phyloP scores from a whole-genome alignment of 2,113 vertebrate species.

The Ailuropoda melanoleuca region DNA sequence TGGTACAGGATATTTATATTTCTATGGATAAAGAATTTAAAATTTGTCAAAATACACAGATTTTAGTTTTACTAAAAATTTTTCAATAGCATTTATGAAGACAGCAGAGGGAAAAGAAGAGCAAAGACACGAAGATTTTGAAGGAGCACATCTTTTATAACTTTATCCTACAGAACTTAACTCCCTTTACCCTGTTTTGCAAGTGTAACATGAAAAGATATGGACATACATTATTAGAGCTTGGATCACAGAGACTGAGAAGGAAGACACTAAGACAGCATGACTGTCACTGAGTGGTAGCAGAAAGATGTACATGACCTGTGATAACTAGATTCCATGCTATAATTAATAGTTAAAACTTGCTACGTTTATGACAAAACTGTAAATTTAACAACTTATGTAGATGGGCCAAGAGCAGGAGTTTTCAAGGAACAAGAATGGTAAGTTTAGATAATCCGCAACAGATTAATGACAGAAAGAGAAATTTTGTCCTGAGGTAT shows the following conservation, averaged over 20 bases:
- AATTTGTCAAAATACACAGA: not conserved
- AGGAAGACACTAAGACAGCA: not conserved
- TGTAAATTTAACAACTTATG: not conserved
- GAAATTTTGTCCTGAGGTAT: not conserved
- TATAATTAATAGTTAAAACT: not conserved
- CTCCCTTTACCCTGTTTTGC: not conserved
- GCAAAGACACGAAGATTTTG: not conserved
- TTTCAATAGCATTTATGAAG: constrained; percentile 7
- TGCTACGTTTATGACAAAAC: not conserved
- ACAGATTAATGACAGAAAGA: not conserved
- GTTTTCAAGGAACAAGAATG: not conserved
- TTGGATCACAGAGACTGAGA: not conserved
- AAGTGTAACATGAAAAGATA: not conserved
- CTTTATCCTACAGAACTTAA: not conserved
- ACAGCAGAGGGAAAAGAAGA: not conserved
- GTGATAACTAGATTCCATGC: not conserved
- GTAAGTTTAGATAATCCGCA: not conserved
- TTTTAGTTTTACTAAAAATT: not conserved
- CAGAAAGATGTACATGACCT: not conserved
- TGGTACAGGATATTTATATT: constrained; percentile 27
- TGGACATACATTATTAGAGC: not conserved
- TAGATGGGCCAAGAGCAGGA: not conserved
- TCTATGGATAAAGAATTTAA: constrained; percentile 32
- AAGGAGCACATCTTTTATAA: not conserved
- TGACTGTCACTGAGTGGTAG: not conserved